These are phyloP conservation scores for Pantherophis guttatus DNA, from an alignment of 2,113 vertebrate species.

Conservation along the genomic window DNA sequence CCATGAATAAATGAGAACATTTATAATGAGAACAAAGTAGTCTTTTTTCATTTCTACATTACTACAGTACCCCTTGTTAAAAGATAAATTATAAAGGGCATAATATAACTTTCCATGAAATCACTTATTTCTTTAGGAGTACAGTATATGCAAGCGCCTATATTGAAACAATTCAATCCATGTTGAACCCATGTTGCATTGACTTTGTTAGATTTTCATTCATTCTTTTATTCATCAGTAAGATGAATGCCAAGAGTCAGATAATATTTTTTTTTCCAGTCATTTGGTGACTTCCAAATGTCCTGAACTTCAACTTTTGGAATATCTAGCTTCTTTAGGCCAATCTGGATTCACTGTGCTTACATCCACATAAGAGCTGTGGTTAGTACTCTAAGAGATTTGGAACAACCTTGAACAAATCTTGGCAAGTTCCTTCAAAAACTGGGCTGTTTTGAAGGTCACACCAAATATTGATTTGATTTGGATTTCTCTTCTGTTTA, in stretches of 20 bases:
- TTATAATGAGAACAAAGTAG: neutral
- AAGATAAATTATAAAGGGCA: neutral
- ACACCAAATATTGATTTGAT: neutral
- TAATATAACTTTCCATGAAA: neutral
- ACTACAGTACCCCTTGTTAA: neutral
- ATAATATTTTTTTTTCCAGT: neutral
- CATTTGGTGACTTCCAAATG: neutral
- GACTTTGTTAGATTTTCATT: neutral
- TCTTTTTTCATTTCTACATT: neutral
- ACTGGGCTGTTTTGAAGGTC: neutral
- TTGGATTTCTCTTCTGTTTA: neutral
- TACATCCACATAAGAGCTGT: neutral
- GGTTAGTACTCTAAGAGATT: neutral
- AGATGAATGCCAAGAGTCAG: neutral
- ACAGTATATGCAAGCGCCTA: neutral
- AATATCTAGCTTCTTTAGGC: neutral
- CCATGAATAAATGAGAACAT: no score
- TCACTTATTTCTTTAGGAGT: neutral
- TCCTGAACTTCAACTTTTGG: neutral
- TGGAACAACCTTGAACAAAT: neutral
- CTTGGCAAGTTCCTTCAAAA: neutral
- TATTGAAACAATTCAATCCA: neutral
- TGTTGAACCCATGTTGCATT: neutral
- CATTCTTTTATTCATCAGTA: neutral
- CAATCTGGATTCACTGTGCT: neutral